Evolutionary conservation across 2,888 invertebrate species (phyloP), one percentile per base, ranked within the genome.

Genomic region (Amphipyra tragopoginis): DNA sequence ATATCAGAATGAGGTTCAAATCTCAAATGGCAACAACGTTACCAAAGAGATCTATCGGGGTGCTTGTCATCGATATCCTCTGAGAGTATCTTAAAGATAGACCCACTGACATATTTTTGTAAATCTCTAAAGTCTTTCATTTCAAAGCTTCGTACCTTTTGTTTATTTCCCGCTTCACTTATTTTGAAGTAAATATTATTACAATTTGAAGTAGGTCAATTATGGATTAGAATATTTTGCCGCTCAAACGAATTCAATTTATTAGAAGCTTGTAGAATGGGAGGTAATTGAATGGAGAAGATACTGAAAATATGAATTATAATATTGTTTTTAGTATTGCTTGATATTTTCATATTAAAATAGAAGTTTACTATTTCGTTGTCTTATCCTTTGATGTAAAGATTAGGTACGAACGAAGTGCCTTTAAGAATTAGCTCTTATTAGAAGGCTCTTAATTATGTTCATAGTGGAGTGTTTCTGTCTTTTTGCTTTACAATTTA

Each of bases 61-160:
- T 53, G 13, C 13, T 53, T 55, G 60, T 42, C 52, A 52, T 69
- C 38, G 55, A 65, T 61, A 53, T 65, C 40, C 13, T 47, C 1
- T 14, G 55, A 53, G 40, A 55, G 54, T 57, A 52, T 54, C 26
- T 57, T 48, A 15, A 21, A 54, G 6, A 39, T 44, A 43, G n/a
- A 13, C 33, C 11, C 14, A 11, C 36, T 5, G 39, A 56, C 13
- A 38, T 72, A 53, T 53, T 64, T 64, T 38, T 34, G 29, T 5
- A 44, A 54, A 43, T 42, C 34, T 51, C 7, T 21, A 6, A 44
- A 49, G 13, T 34, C 15, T 62, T 48, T 54, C 29, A 54, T 49
- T 72, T 57, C 38, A 36, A 51, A 26, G 14, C 40, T 21, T 15
- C 8, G 8, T 43, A 21, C 14, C 38, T 48, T 52, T 52, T 63